phyloP scores from a whole-genome alignment of 2,888 invertebrate genomes.

The Mythimna loreyi region DNA sequence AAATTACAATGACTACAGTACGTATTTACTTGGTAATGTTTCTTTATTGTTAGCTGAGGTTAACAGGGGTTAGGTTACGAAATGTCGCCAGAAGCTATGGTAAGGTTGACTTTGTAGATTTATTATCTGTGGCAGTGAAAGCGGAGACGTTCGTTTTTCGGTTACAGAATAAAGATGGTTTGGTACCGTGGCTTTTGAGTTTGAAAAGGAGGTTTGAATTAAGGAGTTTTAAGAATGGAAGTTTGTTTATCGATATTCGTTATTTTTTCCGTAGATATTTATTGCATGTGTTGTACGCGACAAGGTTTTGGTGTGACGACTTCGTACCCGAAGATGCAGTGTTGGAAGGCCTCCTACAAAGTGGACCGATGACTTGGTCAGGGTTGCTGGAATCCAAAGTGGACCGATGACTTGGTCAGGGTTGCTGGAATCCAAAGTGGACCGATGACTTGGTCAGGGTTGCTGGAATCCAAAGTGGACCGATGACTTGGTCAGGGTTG shows the following conservation, averaged over 20 bases:
- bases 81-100: slow-evolving; percentile 68
- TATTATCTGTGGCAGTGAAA: slow-evolving; percentile 63
- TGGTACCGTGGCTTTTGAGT: slow-evolving; percentile 28
- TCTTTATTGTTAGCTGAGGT: slow-evolving; percentile 80
- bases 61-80: slow-evolving; percentile 84
- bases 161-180: slow-evolving; percentile 35
- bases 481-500: too few species aligned
- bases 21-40: slow-evolving; percentile 86
- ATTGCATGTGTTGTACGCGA: too few species aligned
- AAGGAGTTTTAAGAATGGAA: neutral
- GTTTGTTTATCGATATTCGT: neutral
- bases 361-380: too few species aligned
- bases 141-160: slow-evolving; percentile 56
- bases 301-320: too few species aligned
- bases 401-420: too few species aligned
- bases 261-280: too few species aligned
- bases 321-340: too few species aligned
- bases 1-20: slow-evolving; percentile 84
- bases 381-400: too few species aligned
- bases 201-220: slow-evolving; percentile 26
- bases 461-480: too few species aligned
- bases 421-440: too few species aligned
- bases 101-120: slow-evolving; percentile 57
- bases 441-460: too few species aligned
- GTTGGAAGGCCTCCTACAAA: too few species aligned